These are phyloP conservation scores for Syrista parreyssii DNA, from an alignment of 2,888 invertebrate genomes.

Conservation along the genomic window DNA sequence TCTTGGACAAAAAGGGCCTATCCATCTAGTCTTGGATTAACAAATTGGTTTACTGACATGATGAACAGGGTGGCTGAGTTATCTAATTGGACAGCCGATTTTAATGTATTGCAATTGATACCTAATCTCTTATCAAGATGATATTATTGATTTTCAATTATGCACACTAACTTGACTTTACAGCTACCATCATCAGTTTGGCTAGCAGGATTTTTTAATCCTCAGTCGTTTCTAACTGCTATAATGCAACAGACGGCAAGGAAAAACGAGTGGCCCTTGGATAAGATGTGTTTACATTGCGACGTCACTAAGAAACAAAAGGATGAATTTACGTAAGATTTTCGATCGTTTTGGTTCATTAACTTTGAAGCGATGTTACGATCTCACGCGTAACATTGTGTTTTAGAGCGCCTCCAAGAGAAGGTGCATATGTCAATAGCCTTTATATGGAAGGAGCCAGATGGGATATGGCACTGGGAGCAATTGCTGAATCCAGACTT, in stretches of 20 bases:
- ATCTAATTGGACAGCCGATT: conserved; percentile 90
- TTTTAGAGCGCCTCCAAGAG: conserved; percentile 81
- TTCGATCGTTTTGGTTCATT: background rate
- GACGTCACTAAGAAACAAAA: conserved; percentile 92
- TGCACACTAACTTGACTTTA: conserved; percentile 18
- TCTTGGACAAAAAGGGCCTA: conserved; percentile 90
- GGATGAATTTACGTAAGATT: conserved; percentile 81
- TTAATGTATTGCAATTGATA: conserved; percentile 68
- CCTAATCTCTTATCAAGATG: background rate
- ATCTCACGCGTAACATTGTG: background rate
- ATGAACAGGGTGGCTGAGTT: conserved; percentile 82
- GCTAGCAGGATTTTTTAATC: conserved; percentile 96
- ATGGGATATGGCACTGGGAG: conserved; percentile 85
- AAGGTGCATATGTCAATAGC: conserved; percentile 91
- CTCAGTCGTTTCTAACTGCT: conserved; percentile 95
- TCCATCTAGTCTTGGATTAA: conserved; percentile 85
- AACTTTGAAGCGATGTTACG: background rate
- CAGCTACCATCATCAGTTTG: conserved; percentile 88
- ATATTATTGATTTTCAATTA: conserved; percentile 4
- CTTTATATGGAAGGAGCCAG: conserved; percentile 94
- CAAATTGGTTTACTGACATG: conserved; percentile 90
- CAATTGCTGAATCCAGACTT: conserved; percentile 84
- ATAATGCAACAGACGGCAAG: conserved; percentile 98
- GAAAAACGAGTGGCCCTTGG: conserved; percentile 95
- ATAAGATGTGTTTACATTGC: conserved; percentile 94